phyloP scores from a whole-genome alignment of 1,140 invertebrate genomes.

The Heliconius eleuchia region DNA sequence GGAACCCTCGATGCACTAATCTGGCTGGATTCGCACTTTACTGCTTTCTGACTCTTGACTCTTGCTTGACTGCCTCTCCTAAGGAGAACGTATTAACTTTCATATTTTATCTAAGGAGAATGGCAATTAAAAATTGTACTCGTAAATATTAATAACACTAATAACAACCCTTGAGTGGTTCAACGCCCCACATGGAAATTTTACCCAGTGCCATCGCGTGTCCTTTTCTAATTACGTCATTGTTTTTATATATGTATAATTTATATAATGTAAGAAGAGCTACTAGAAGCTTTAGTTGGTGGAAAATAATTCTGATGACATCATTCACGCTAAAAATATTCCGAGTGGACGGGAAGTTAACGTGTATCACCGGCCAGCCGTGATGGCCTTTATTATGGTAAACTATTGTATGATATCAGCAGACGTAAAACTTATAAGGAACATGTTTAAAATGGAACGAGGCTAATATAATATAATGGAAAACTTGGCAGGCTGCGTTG shows the following conservation, averaged over 20 bases:
- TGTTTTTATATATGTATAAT: background rate
- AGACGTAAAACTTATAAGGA: conserved; percentile 22
- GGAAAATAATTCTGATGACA: conserved; percentile 40
- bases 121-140: background rate
- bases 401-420: conserved; percentile 6
- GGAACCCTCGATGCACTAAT: no score
- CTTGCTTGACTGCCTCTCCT: no score
- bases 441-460: conserved; percentile 14
- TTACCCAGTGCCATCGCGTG: background rate
- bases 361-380: conserved; percentile 16
- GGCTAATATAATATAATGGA: conserved; percentile 1
- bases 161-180: no score
- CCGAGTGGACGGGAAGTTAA: conserved; percentile 42
- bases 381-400: conserved; percentile 20
- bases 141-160: no score
- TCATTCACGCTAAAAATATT: conserved; percentile 43
- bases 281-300: background rate
- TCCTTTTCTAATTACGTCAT: background rate
- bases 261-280: background rate
- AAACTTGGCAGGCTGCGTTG: background rate
- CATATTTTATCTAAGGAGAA: no score
- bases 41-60: no score
- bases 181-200: background rate
- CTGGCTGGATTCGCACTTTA: no score
- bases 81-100: no score